These are phyloP conservation scores for Listronotus bonariensis DNA, from an alignment of 1,140 invertebrate species.

Conservation along the genomic window DNA sequence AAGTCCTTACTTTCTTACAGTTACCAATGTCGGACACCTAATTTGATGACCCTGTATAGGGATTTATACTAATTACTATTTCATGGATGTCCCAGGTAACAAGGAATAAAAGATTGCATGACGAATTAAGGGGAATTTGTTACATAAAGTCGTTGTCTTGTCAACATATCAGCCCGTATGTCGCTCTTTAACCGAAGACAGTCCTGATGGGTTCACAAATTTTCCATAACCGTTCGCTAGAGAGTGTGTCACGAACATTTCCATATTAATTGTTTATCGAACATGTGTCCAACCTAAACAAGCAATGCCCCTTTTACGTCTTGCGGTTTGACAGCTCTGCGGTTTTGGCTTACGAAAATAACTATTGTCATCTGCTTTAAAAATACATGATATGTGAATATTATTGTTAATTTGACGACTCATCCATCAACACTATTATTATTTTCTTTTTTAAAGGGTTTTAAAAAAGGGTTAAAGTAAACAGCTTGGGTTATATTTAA, in stretches of 20 bases:
- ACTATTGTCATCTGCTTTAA: constrained; percentile 25
- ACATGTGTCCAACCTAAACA: constrained; percentile 45
- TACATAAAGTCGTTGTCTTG: constrained; percentile 46
- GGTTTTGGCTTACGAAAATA: constrained; percentile 27
- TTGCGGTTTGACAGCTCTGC: constrained; percentile 37
- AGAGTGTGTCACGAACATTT: constrained; percentile 46
- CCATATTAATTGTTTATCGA: constrained; percentile 46
- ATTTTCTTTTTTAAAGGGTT: too few species aligned
- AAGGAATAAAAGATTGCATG: constrained; percentile 36
- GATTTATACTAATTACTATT: too few species aligned
- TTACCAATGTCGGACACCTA: too few species aligned
- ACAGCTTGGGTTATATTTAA: too few species aligned
- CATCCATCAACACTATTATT: too few species aligned
- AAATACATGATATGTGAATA: background rate
- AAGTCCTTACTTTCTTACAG: too few species aligned
- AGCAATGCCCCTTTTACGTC: constrained; percentile 30
- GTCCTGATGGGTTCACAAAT: constrained; percentile 32
- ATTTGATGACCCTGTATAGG: too few species aligned
- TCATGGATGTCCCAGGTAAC: too few species aligned
- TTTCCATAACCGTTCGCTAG: constrained; percentile 14
- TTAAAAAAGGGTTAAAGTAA: too few species aligned
- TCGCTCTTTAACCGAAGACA: constrained; percentile 36
- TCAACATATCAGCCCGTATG: constrained; percentile 53
- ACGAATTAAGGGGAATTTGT: constrained; percentile 42
- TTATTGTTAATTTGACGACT: too few species aligned